phyloP scores from a whole-genome alignment of 53 echinoderm and acorn worm genomes.

The Glandiceps talaboti region DNA sequence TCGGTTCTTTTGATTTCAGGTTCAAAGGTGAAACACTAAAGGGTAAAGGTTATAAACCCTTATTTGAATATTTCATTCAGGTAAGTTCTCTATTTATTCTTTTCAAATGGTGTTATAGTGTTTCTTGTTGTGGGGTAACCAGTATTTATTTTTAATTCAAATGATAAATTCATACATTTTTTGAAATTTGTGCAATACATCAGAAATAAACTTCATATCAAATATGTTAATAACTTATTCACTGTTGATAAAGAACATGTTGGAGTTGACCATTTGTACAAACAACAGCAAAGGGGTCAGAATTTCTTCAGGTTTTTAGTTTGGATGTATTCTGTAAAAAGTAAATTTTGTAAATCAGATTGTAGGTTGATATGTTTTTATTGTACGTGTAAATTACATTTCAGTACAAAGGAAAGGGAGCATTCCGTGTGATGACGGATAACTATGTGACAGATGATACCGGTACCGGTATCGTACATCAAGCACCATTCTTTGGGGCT shows the following conservation, averaged over 20 bases:
- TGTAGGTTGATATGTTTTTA: background rate
- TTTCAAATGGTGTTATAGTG: too few species aligned
- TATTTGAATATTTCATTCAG: conserved; percentile 75
- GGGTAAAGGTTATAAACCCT: conserved; percentile 72
- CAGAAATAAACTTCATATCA: too few species aligned
- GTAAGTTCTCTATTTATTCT: too few species aligned
- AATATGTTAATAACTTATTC: too few species aligned
- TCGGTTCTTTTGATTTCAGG: conserved; percentile 19
- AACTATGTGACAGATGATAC: conserved; percentile 89
- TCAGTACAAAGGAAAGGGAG: conserved; percentile 49
- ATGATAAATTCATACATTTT: too few species aligned
- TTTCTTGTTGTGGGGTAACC: too few species aligned
- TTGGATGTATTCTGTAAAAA: background rate
- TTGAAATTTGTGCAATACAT: too few species aligned
- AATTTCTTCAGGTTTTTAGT: background rate
- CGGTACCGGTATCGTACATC: conserved; percentile 94
- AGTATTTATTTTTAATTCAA: too few species aligned
- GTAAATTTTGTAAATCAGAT: background rate
- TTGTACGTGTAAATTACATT: too few species aligned
- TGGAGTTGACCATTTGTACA: too few species aligned
- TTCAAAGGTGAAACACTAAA: conserved; percentile 80
- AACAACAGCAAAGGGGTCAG: background rate
- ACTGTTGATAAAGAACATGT: too few species aligned
- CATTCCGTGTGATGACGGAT: conserved; percentile 68
- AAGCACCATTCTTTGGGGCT: conserved; percentile 94